Conservation (phyloP, 2,113 vertebrate genomes). For the Salvator merianae region DNA sequence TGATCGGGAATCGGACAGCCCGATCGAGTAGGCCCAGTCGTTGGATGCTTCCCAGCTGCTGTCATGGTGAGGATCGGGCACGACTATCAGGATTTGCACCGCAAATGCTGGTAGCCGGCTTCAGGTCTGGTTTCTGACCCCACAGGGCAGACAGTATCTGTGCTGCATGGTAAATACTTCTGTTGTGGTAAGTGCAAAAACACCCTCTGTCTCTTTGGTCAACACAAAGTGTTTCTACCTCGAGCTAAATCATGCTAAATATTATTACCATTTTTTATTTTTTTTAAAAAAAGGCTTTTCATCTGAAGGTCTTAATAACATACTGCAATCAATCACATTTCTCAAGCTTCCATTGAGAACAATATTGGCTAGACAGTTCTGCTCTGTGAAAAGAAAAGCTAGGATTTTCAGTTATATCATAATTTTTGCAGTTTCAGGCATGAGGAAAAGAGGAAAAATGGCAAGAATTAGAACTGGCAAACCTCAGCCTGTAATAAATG, state of each 20-base stretch:
- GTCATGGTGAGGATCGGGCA: too few relatives aligned
- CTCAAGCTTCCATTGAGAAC: constrained; percentile 1
- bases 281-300: background rate
- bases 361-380: background rate
- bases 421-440: constrained; percentile 21
- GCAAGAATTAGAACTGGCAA: background rate
- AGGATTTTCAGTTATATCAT: background rate
- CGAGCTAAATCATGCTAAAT: background rate
- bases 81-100: too few relatives aligned
- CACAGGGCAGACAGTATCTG: too few relatives aligned
- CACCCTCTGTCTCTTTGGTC: too few relatives aligned
- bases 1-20: too few relatives aligned
- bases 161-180: too few relatives aligned
- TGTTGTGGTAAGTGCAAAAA: too few relatives aligned
- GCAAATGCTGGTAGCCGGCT: too few relatives aligned
- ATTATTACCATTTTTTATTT: too few relatives aligned
- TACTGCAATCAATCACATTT: constrained; percentile 1
- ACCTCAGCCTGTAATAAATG: constrained; percentile 2
- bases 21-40: too few relatives aligned
- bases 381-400: constrained; percentile 2
- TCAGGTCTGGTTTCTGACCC: too few relatives aligned
- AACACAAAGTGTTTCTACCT: background rate
- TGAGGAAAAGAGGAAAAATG: background rate
- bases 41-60: too few relatives aligned
- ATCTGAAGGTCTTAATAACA: constrained; percentile 1